Evolutionary conservation across 92 coral and sea anemone genomes (phyloP).

Genomic region (Galaxea fascicularis): DNA sequence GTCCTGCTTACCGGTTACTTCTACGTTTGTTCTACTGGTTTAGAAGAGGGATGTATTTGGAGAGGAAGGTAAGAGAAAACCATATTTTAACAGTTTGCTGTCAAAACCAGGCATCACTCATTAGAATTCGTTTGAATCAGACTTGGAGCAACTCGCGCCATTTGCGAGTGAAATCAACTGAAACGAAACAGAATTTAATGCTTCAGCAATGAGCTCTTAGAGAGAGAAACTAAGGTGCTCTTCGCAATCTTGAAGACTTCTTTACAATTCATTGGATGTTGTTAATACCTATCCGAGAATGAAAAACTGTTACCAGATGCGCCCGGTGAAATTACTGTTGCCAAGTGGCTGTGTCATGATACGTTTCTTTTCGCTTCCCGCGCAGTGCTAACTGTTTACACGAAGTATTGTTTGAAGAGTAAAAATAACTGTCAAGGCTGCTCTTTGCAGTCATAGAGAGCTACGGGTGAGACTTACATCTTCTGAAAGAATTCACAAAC

Average conservation of each 20-base stretch:
- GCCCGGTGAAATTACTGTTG: neutral
- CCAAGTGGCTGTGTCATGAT: constrained; percentile 10
- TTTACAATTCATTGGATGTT: neutral
- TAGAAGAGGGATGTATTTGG: constrained; percentile 44
- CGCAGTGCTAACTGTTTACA: neutral
- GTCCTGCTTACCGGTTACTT: neutral
- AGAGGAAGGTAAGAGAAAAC: constrained; percentile 35
- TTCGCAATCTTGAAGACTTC: neutral
- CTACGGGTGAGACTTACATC: neutral
- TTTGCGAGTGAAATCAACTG: neutral
- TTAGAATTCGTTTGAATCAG: neutral
- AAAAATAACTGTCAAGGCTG: neutral
- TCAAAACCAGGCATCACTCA: neutral
- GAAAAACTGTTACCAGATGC: neutral
- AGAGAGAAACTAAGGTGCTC: neutral
- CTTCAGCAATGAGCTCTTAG: neutral
- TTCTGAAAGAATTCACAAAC: neutral
- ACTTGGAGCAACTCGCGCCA: constrained; percentile 21
- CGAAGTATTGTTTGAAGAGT: neutral
- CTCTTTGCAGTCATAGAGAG: neutral
- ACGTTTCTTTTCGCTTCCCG: neutral
- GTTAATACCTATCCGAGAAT: no score
- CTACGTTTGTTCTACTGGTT: constrained; percentile 11
- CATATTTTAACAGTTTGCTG: neutral
- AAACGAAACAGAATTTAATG: neutral